phyloP scores from a whole-genome alignment of 2,797 vertebrate genomes.

The Cossypha polioptera region DNA sequence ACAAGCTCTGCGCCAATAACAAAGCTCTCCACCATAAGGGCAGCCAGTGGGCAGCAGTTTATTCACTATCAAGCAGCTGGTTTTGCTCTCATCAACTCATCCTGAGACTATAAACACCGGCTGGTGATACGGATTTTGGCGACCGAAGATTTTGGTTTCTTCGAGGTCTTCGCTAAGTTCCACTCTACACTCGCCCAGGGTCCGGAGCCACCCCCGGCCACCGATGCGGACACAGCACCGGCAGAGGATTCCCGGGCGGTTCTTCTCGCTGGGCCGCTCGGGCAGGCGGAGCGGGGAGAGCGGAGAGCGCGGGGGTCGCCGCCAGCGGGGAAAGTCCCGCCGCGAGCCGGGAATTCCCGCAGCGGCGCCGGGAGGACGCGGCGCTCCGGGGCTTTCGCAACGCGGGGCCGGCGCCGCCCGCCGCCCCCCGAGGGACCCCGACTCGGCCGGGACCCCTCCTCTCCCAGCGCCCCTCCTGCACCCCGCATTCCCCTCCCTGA shows the following conservation, averaged over 20 bases:
- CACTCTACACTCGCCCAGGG: rapidly evolving
- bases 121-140: rapidly evolving
- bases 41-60: neutral
- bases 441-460: neutral
- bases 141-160: rapidly evolving
- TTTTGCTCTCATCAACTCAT: rapidly evolving
- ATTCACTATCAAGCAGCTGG: rapidly evolving
- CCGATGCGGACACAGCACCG: rapidly evolving
- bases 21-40: rapidly evolving
- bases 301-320: neutral
- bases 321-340: neutral
- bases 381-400: neutral
- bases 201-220: rapidly evolving
- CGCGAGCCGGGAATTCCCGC: neutral
- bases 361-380: neutral
- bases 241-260: rapidly evolving
- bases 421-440: neutral
- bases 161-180: neutral
- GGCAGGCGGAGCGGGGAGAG: neutral
- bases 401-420: neutral
- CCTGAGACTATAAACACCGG: rapidly evolving
- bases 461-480: too few species aligned
- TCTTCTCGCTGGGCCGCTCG: neutral
- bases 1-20: too few species aligned
- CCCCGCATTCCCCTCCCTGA: rapidly evolving